A percentile compares a stretch with the other conserved stretches of the same genome.
These are phyloP conservation scores for Lepidurus packardi DNA, from an alignment of 1,140 invertebrate species.

Conservation along the genomic window DNA sequence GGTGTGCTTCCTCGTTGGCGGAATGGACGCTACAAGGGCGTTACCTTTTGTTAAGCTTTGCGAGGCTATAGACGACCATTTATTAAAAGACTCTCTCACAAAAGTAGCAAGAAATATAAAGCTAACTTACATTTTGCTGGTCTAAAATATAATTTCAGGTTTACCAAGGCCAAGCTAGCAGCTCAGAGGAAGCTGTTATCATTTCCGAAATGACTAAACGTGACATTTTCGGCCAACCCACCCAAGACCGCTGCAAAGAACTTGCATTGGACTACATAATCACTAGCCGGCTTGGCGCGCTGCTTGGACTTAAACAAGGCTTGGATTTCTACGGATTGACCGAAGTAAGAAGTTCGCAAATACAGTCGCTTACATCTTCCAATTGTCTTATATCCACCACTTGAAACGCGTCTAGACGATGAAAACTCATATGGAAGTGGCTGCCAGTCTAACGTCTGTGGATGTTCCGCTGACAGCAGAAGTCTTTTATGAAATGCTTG, in stretches of 20 bases:
- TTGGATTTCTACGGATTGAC: not conserved
- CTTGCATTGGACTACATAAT: not conserved
- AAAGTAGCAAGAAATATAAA: not conserved
- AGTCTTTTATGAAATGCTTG: too few relatives aligned
- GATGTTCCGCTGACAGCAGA: too few relatives aligned
- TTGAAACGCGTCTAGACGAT: too few relatives aligned
- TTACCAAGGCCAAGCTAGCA: not conserved
- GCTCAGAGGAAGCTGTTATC: not conserved
- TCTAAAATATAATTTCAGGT: not conserved
- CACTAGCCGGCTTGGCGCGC: not conserved
- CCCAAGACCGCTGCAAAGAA: not conserved
- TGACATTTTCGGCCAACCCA: not conserved
- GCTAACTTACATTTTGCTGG: not conserved
- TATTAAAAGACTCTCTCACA: not conserved
- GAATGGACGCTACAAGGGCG: not conserved
- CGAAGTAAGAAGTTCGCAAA: not conserved
- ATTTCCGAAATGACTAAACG: slow-evolving; percentile 6
- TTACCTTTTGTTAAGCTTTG: slow-evolving; percentile 1
- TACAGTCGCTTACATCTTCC: not conserved
- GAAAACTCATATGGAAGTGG: too few relatives aligned
- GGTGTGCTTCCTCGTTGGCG: not conserved
- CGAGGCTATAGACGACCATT: not conserved
- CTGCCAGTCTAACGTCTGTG: too few relatives aligned
- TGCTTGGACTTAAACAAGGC: not conserved
- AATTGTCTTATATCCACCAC: not conserved